Percentiles rank a stretch among this genome's conserved stretches.
Conservation (phyloP, 2,888 invertebrate species). For the Hypomecis atomaria region DNA sequence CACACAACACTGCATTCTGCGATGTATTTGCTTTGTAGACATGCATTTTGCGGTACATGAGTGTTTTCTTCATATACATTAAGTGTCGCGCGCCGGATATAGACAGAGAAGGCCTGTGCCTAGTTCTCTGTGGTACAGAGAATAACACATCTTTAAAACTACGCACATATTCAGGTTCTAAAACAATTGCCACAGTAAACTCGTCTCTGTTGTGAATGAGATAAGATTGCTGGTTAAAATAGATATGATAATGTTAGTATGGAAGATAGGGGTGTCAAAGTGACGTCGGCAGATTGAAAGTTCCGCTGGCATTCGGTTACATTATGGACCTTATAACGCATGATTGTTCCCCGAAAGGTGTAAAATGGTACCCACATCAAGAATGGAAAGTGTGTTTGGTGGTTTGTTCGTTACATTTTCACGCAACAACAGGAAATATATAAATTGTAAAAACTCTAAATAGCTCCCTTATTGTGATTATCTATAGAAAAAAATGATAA, state of each 20-base stretch:
- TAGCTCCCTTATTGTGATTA: too few relatives aligned
- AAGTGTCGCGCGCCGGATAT: too few relatives aligned
- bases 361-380: constrained; percentile 20
- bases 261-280: constrained; percentile 50
- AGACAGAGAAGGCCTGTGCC: too few relatives aligned
- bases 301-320: constrained; percentile 66
- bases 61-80: too few relatives aligned
- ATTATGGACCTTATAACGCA: constrained; percentile 48
- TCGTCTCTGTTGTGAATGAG: constrained; percentile 29
- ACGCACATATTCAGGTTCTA: constrained; percentile 8
- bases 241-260: constrained; percentile 5
- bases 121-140: constrained; percentile 24
- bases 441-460: too few relatives aligned
- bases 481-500: too few relatives aligned
- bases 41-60: too few relatives aligned
- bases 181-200: constrained; percentile 23
- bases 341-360: constrained; percentile 58
- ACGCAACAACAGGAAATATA: too few relatives aligned
- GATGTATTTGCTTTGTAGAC: too few relatives aligned
- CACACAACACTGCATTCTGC: too few relatives aligned
- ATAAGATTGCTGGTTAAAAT: background rate
- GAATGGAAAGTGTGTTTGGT: background rate
- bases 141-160: constrained; percentile 40
- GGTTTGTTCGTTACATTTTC: background rate
- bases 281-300: constrained; percentile 65